Percentiles rank a stretch among this genome's conserved stretches.
phyloP scores from a whole-genome alignment of 2,888 invertebrate genomes.

The Cremastobaeus sp. region DNA sequence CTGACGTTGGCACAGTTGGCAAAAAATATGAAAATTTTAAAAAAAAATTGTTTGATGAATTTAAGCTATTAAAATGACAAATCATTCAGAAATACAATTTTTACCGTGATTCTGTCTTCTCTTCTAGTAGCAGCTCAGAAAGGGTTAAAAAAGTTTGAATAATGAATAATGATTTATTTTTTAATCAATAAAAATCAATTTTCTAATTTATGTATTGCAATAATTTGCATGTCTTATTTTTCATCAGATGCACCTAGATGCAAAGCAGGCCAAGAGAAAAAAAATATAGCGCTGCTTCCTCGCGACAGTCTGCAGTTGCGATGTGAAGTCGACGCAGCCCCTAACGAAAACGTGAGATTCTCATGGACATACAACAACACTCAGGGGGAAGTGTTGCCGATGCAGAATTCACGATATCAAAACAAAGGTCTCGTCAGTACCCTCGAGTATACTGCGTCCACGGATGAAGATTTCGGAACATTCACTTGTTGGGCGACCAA shows the following conservation, averaged over 20 bases:
- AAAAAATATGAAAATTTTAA: too few species aligned
- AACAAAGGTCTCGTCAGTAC: slow-evolving; percentile 79
- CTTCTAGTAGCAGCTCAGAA: too few species aligned
- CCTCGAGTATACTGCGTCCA: slow-evolving; percentile 81
- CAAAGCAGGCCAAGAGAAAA: slow-evolving; percentile 84
- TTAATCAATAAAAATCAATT: too few species aligned
- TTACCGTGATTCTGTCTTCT: too few species aligned
- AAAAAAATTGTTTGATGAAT: too few species aligned
- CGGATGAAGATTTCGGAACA: slow-evolving; percentile 86
- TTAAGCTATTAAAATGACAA: too few species aligned
- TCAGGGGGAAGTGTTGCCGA: slow-evolving; percentile 85
- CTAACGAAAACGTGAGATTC: slow-evolving; percentile 85
- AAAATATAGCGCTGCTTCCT: slow-evolving; percentile 85
- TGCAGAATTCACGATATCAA: slow-evolving; percentile 82
- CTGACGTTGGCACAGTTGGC: too few species aligned
- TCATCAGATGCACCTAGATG: slow-evolving; percentile 87
- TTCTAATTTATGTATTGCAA: too few species aligned
- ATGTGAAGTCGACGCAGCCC: slow-evolving; percentile 90
- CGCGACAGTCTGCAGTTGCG: slow-evolving; percentile 86
- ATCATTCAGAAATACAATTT: too few species aligned
- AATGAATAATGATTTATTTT: too few species aligned
- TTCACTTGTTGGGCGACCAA: slow-evolving; percentile 94
- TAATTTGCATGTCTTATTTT: too few species aligned
- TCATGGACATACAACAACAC: slow-evolving; percentile 93
- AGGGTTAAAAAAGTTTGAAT: too few species aligned